Evolutionary conservation across 2,113 vertebrate species (phyloP).

Genomic region (Burhinus bistriatus): DNA sequence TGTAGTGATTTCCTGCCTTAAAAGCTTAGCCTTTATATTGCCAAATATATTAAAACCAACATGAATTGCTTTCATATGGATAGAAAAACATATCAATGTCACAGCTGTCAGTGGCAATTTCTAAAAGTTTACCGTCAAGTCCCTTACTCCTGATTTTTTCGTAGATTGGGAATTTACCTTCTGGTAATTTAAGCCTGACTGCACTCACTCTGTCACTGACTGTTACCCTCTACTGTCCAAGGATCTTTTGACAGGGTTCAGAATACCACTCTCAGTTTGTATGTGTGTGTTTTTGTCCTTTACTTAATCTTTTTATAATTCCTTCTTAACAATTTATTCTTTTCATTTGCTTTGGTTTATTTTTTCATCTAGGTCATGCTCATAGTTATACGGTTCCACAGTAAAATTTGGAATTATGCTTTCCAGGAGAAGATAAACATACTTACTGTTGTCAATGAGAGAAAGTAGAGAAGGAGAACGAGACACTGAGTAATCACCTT

Average conservation of each 20-base stretch:
- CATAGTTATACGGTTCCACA: neutral
- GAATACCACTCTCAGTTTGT: neutral
- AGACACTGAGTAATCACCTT: neutral
- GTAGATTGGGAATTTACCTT: neutral
- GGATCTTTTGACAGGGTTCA: neutral
- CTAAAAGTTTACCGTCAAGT: neutral
- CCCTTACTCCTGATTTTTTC: neutral
- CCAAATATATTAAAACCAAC: neutral
- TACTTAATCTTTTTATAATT: neutral
- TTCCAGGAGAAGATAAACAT: neutral
- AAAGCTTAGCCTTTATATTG: neutral
- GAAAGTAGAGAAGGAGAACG: neutral
- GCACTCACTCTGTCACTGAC: neutral
- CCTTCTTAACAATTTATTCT: neutral
- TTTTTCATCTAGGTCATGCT: neutral
- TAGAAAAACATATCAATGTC: neutral
- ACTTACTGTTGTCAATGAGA: neutral
- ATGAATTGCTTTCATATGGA: neutral
- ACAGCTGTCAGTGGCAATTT: constrained; percentile 1
- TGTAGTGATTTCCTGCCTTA: neutral
- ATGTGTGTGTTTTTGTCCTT: neutral
- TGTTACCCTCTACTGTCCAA: neutral
- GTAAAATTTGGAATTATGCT: neutral
- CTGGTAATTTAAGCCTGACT: neutral
- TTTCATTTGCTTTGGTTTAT: neutral